Evolutionary conservation across 2,113 vertebrate species (phyloP), one percentile per base, ranked within the genome.

Genomic region (Gambusia holbrooki): DNA sequence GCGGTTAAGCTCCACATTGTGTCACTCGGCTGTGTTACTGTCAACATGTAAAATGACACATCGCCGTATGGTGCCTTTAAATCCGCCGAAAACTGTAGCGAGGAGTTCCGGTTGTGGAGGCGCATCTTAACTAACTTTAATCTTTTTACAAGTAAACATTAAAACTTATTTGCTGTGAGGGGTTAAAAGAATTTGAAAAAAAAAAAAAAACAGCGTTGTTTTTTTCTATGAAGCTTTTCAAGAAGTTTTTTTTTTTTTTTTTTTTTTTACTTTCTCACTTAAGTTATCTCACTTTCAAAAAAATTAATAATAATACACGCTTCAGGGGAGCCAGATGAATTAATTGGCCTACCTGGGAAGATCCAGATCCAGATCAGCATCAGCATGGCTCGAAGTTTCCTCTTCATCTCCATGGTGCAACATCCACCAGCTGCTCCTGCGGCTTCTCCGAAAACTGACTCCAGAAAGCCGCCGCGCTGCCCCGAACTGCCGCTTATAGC

Each of bases 291-390:
- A 37, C 32, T 17, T 35, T 17, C 7, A 28, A 28, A 62, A 35
- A 11, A 37, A 37, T 0, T 35, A 10, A 35, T 10, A 37, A 37
- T 11, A 37, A 29, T 4, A 1, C 27, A 13, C 19, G 2, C 5
- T 25, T 4, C 19, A 7, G 19, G 19, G 5, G 25, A 28, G 45
- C n/a, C 9, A 32, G 66, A 62, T 61, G 40, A 37, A 65, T 86
- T 80, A 85, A 90, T 84, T 67, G 27, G 62, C 87, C 88, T 89
- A 95, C 94, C 93, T 93, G 87, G 87, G 69, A 88, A 64, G 37
- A 93, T 81, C 87, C 92, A 92, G 10, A 92, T n/a, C n/a, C n/a
- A n/a, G n/a, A n/a, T 27, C 32, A 92, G 70, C 82, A 88, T 66
- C 73, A 94, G 68, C 37, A 92, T 37, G 74, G 84, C 85, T 82